Conservation (phyloP, 2,113 vertebrate species). For the Corydoras sp. region DNA sequence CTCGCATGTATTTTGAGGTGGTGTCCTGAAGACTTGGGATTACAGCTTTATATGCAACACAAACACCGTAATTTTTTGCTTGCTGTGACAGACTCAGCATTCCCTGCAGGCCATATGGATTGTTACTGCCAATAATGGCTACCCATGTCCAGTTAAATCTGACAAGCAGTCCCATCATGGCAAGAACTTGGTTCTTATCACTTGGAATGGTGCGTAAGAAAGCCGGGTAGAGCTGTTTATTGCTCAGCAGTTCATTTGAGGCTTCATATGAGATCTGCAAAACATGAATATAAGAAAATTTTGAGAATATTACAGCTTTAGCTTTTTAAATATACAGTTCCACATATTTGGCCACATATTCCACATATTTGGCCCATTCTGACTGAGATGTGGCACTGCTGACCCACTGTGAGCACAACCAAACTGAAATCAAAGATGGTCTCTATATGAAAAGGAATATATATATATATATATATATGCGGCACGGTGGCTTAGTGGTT, state of each 20-base stretch:
- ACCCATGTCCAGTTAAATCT: constrained; percentile 76
- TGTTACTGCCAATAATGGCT: constrained; percentile 66
- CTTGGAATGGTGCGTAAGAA: constrained; percentile 73
- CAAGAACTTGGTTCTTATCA: constrained; percentile 68
- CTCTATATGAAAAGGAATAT: too few species aligned
- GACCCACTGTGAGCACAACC: too few species aligned
- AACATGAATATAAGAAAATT: not conserved
- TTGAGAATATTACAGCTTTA: too few species aligned
- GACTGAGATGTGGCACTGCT: too few species aligned
- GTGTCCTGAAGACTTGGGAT: constrained; percentile 51
- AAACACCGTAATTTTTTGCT: constrained; percentile 52
- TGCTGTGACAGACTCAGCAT: constrained; percentile 56
- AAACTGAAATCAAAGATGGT: too few species aligned
- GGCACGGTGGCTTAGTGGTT: too few species aligned
- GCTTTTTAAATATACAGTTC: too few species aligned
- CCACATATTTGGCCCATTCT: too few species aligned
- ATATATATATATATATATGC: too few species aligned
- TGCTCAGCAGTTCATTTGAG: constrained; percentile 63
- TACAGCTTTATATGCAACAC: constrained; percentile 70
- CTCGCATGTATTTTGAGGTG: constrained; percentile 47
- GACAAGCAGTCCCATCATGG: constrained; percentile 64
- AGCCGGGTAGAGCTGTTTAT: constrained; percentile 62
- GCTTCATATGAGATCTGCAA: constrained; percentile 74
- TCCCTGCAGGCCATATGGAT: constrained; percentile 67
- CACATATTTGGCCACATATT: too few species aligned